These are phyloP conservation scores for Meles meles DNA, from an alignment of 2,113 vertebrate genomes.

Conservation along the genomic window DNA sequence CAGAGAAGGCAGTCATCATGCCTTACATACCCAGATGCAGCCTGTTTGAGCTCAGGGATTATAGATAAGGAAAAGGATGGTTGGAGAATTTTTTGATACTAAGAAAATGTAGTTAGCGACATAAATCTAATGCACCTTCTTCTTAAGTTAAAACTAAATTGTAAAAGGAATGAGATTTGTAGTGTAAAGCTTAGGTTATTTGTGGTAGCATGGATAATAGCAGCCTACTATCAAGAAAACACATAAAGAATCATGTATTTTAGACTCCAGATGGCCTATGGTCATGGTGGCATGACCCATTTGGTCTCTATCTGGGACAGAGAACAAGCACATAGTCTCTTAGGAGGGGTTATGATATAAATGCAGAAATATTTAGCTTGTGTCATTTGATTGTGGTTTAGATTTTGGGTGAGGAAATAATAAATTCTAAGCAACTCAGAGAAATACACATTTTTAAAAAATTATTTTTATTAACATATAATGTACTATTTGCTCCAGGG, in stretches of 20 bases:
- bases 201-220: background rate
- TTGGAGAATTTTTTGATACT: background rate
- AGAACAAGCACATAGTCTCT: background rate
- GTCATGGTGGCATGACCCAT: background rate
- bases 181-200: background rate
- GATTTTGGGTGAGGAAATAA: background rate
- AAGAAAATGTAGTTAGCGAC: background rate
- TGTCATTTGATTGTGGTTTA: background rate
- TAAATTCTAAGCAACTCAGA: conserved; percentile 25
- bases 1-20: background rate
- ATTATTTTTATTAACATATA: no score
- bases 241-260: background rate
- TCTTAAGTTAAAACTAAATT: conserved; percentile 26
- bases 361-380: background rate
- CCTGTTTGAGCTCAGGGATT: background rate
- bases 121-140: background rate
- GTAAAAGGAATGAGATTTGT: background rate
- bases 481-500: no score
- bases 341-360: background rate
- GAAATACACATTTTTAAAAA: background rate
- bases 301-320: background rate
- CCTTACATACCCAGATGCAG: background rate
- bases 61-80: background rate
- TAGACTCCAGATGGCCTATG: background rate
- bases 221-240: background rate